These are phyloP conservation scores for Porites rus DNA, from an alignment of 92 coral and sea anemone genomes.

Conservation along the genomic window DNA sequence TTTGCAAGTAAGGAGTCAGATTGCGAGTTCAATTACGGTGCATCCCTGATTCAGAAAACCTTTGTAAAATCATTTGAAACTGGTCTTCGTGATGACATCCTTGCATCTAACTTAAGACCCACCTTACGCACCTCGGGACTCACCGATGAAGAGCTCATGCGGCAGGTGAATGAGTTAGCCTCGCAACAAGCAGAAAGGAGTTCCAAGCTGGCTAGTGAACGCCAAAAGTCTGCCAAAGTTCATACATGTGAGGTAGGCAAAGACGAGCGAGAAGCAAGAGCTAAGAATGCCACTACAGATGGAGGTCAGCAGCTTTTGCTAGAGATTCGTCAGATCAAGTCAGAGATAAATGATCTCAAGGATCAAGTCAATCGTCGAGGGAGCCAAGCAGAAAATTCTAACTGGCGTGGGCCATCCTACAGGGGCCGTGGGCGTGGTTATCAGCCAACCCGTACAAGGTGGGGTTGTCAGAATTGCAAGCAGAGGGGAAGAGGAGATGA, in stretches of 20 bases:
- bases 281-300: slow-evolving; percentile 10
- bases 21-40: background rate
- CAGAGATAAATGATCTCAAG: slow-evolving; percentile 49
- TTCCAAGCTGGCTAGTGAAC: slow-evolving; percentile 53
- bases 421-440: slow-evolving; percentile 27
- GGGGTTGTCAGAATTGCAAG: slow-evolving; percentile 53
- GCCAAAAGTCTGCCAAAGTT: slow-evolving; percentile 24
- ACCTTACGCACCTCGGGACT: background rate
- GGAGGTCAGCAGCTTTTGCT: slow-evolving; percentile 50
- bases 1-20: no score
- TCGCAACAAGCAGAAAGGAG: slow-evolving; percentile 59
- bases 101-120: background rate
- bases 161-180: slow-evolving; percentile 67
- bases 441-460: slow-evolving; percentile 12
- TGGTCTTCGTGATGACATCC: background rate
- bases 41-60: background rate
- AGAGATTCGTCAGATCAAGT: slow-evolving; percentile 51
- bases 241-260: slow-evolving; percentile 28
- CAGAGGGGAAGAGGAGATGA: slow-evolving; percentile 48
- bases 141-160: slow-evolving; percentile 67
- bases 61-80: background rate
- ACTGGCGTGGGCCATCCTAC: background rate
- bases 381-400: background rate
- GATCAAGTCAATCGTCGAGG: slow-evolving; percentile 38
- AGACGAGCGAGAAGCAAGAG: slow-evolving; percentile 6